Base-by-base conservation (phyloP, 2,113 vertebrate species). In the Ellobius talpinus region DNA sequence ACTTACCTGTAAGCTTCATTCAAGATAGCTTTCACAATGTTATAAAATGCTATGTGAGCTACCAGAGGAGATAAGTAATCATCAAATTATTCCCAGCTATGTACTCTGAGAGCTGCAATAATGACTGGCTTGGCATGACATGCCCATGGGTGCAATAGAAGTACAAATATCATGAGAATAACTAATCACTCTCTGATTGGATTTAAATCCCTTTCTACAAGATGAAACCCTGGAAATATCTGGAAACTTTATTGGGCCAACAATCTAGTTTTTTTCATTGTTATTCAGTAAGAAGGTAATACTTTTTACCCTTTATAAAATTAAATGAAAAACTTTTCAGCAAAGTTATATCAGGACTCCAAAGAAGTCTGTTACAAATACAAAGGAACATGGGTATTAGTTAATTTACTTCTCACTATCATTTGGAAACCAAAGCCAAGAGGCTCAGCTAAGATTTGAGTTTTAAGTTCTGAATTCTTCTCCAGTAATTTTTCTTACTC, bases 391-490 rank as follows among this genome's bases (percentile, higher is more conserved):
- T 68, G 63, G 50, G 61, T 91, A 86, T 7, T 74, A 90, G 7
- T 33, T 90, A 92, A 85, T 85, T 50, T 7, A 94, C 7, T 33
- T 79, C 26, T 70, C 58, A 11, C 23, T 72, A 50, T 87, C 58
- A 92, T 79, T 33, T 87, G 17, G 31, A 96, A 95, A 76, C 12
- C 14, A 93, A 70, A 39, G 4, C 39, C 33, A 61, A 78, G 21
- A 87, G 10, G 84, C 50, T 66, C 89, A 29, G 33, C 8, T 90
- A 84, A 73, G 1, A 50, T 96, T 79, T 86, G 29, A 78, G 85
- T 91, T 96, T 96, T 65, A 79, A 84, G 3, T 91, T 87, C 12
- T 94, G 45, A 74, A 16, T 91, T 91, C 17, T 66, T 66, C n/a
- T 19, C 26, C 50, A 74, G n/a, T 90, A 76, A 52, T 96, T 7